Conservation (phyloP, 2,797 vertebrate species). For the Oreochromis grahami region DNA sequence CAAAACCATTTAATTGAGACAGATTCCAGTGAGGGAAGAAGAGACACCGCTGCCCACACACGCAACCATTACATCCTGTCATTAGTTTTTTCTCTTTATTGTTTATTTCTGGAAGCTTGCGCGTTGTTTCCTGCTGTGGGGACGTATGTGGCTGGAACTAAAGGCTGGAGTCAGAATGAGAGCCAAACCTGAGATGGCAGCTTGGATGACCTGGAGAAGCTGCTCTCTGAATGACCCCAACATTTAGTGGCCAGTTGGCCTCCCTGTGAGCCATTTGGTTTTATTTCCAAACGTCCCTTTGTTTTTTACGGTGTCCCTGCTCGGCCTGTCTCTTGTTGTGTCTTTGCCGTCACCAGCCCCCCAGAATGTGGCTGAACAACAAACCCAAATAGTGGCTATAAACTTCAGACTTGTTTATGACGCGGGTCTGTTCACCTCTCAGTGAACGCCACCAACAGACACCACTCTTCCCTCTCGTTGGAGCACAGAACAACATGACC, state of each 20-base stretch:
- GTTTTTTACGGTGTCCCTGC: conserved; percentile 44
- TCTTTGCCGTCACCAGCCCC: neutral
- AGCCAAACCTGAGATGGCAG: conserved; percentile 1
- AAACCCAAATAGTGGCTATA: conserved; percentile 77
- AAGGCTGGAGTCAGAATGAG: neutral
- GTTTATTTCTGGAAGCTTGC: conserved; percentile 8
- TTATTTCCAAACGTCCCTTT: conserved; percentile 27
- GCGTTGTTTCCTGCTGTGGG: neutral
- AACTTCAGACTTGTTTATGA: conserved; percentile 80
- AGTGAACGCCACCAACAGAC: conserved; percentile 80
- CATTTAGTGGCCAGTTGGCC: conserved; percentile 50
- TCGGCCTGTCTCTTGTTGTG: conserved; percentile 34
- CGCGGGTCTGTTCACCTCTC: conserved; percentile 78
- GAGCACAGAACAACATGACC: conserved; percentile 44
- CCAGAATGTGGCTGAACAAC: conserved; percentile 60
- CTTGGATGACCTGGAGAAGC: conserved; percentile 28
- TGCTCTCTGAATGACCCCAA: conserved; percentile 59
- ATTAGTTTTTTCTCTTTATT: conserved; percentile 12
- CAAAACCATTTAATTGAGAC: conserved; percentile 66
- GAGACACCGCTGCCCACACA: conserved; percentile 37
- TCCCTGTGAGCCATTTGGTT: conserved; percentile 39
- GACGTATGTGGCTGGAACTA: neutral
- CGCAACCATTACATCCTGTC: conserved; percentile 54
- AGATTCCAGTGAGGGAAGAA: conserved; percentile 61
- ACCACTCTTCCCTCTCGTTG: conserved; percentile 25